A percentile compares a stretch with the other conserved stretches of the same genome.
phyloP scores from a whole-genome alignment of 2,113 vertebrate genomes.

The Sus scrofa region DNA sequence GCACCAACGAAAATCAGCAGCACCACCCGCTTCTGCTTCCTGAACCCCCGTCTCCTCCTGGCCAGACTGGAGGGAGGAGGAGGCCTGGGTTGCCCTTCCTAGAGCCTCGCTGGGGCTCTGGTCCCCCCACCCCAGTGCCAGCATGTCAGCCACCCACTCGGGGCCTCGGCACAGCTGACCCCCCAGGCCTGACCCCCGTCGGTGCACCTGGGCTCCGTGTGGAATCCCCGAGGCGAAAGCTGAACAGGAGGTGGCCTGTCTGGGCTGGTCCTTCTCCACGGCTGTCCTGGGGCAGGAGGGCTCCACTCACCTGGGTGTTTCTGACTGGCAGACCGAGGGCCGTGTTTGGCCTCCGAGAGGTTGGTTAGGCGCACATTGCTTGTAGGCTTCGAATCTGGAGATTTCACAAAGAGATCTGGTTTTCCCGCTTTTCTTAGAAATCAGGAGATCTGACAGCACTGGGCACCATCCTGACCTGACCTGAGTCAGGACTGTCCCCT shows the following conservation, averaged over 20 bases:
- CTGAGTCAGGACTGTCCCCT: background rate
- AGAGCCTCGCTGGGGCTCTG: background rate
- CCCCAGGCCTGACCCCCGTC: too few relatives aligned
- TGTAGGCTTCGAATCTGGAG: background rate
- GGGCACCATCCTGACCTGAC: background rate
- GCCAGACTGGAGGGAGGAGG: background rate
- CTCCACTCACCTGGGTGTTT: accelerated
- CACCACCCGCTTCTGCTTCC: background rate
- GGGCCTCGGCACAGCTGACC: background rate
- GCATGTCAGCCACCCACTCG: background rate
- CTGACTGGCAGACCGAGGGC: too few relatives aligned
- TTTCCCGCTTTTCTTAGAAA: slow-evolving; percentile 29
- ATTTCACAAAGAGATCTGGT: background rate
- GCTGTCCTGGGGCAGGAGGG: background rate
- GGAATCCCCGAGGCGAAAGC: background rate
- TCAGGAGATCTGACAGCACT: background rate
- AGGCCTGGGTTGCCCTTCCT: accelerated
- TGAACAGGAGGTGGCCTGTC: background rate
- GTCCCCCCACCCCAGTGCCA: too few relatives aligned
- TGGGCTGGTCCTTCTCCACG: accelerated
- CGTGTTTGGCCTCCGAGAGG: background rate
- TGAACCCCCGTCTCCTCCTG: accelerated
- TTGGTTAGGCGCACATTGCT: background rate
- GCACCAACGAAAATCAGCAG: background rate
- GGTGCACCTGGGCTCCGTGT: background rate